A percentile compares a stretch with the other conserved stretches of the same genome.
phyloP scores from a whole-genome alignment of 2,797 vertebrate species.

The Loris lydekkerianus region DNA sequence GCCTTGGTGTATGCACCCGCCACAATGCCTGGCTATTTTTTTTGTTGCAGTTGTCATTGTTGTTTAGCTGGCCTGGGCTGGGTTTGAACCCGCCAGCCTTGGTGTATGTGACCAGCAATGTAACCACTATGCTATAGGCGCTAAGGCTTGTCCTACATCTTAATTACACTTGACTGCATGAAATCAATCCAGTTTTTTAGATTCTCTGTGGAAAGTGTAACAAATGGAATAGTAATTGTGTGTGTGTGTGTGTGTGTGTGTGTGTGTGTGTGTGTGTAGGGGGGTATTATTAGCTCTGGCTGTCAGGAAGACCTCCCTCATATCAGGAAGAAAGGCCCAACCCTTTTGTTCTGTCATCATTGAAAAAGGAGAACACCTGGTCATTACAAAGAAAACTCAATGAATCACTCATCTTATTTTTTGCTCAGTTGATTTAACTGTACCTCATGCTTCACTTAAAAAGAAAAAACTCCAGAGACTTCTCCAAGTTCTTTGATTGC shows the following conservation, averaged over 20 bases:
- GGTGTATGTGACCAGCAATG: too few species aligned
- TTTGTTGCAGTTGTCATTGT: too few species aligned
- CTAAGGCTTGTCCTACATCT: neutral
- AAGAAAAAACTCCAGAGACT: constrained; percentile 2
- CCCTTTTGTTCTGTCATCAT: constrained; percentile 5
- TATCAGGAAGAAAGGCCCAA: neutral
- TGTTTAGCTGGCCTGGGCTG: too few species aligned
- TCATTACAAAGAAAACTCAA: neutral
- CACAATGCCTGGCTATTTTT: too few species aligned
- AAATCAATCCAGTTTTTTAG: neutral
- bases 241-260: too few species aligned
- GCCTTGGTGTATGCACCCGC: too few species aligned
- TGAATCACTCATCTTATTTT: constrained; percentile 37
- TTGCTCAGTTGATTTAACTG: constrained; percentile 22
- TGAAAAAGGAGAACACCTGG: constrained; percentile 25
- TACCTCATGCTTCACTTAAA: constrained; percentile 48
- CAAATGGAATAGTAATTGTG: neutral
- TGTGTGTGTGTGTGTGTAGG: neutral
- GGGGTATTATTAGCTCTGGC: neutral
- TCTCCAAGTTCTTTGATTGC: constrained; percentile 61
- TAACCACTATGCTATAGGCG: too few species aligned
- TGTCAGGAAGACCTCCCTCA: neutral
- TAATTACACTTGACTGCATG: too few species aligned
- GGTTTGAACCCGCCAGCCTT: too few species aligned
- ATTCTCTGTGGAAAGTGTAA: neutral